Evolutionary conservation across 2,888 invertebrate species (phyloP), one percentile per base, ranked within the genome.

Genomic region (Eristalinus aeneus): DNA sequence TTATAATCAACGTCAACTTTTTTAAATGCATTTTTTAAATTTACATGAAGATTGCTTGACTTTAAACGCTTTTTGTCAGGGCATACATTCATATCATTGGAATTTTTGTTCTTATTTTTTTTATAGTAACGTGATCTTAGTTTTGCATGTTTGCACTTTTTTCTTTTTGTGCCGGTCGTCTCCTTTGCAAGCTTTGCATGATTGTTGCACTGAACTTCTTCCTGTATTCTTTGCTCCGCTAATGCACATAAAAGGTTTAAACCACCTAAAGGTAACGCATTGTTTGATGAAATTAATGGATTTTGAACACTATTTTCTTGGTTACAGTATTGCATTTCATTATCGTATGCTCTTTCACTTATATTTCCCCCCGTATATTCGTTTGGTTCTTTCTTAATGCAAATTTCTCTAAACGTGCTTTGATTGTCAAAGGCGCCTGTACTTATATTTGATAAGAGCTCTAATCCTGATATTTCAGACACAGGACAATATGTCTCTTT

Each of bases 161-260:
- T 93, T 87, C 92, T 92, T 88, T 92, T 93, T 1, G 88, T 84
- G n/a, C 89, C 89, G 10, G 8, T 80, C 1, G 16, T 8, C 20
- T 60, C 53, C 23, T 36, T 72, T 0, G 20, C 3, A 23, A 1
- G 46, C 12, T 65, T 69, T 4, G 16, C 58, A 6, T 32, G 58
- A 11, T 36, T 77, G 34, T 78, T 75, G n/a, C 32, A 72, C 91
- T 91, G 87, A 88, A 88, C 96, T 91, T 97, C 97, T 90, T 97
- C 96, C 93, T 95, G 94, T 87, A 97, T 96, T 88, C 97, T 94
- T 90, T 97, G 97, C 90, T 97, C 97, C 0, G 97, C 97, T 80
- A 97, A 93, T 9, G 97, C 97, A 91, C 97, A 97, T 31, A 97
- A 92, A 36, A 97, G 91, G 72, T 96, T 96, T 16, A 97, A 92